Base-by-base conservation (phyloP, 2,797 vertebrate genomes). In the Mormyrops attenuatus region DNA sequence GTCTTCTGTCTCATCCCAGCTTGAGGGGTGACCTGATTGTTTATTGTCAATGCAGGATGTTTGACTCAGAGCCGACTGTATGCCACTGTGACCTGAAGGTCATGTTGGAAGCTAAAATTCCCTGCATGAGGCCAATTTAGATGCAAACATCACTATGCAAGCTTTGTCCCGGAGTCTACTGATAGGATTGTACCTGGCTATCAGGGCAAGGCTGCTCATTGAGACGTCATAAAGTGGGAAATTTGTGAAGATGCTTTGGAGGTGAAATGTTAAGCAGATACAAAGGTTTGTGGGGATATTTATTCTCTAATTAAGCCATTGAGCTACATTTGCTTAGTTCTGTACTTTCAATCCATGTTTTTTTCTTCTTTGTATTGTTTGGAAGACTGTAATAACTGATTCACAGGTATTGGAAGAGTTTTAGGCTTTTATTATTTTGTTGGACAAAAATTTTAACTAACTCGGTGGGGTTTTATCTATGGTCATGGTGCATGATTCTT, bases 351-450 rank as follows among this genome's bases (percentile, higher is more conserved):
- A 63, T 8, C 57, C 57, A 9, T 9, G 57, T 63, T 22, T 63
- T 20, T 60, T 22, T 26, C 0, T 73, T 69, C 63, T 30, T 69
- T 2, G 8, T 34, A 30, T 34, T 9, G 9, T 73, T 34, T 38
- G 30, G 30, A 34, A 73, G 30, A 73, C 66, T 69, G 34, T 73
- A 9, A 80, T 80, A 9, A 41, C 17, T 80, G 73, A 80, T 80
- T 17, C 38, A 80, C 38, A 91, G 91, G 93, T 94, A 91, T 91
- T 93, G 92, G 92, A 93, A 53, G 22, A 30, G 17, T 80, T 80
- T 80, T 44, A 41, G 38, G 7, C 73, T 41, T 7, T 52, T 30
- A 53, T 85, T 85, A 50, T 85, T 85, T 53, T 15, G 47, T 85
- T 85, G 84, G 50, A 26, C 26, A 53, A 85, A 85, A 85, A 26